A percentile compares a stretch with the other conserved stretches of the same genome.
Conservation (phyloP, 1,140 invertebrate genomes). For the Drosophila sturtevanti region DNA sequence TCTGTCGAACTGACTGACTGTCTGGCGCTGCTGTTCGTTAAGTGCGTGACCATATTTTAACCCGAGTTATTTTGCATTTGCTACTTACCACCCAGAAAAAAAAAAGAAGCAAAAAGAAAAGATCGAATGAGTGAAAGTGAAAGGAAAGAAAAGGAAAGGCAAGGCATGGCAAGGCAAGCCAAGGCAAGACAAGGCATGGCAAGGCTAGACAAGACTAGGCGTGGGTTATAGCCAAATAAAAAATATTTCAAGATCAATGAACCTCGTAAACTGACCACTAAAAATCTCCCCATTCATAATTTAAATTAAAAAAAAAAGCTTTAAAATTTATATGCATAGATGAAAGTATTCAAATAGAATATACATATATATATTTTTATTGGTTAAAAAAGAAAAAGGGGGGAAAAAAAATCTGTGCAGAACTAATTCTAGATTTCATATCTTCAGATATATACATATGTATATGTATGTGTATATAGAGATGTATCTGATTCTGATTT, state of each 20-base stretch:
- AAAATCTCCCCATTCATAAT: not conserved
- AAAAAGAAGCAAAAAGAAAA: no score
- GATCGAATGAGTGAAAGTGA: slow-evolving; percentile 55
- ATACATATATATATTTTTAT: not conserved
- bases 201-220: slow-evolving; percentile 3
- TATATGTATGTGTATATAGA: no score
- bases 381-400: not conserved
- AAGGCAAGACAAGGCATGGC: not conserved
- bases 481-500: slow-evolving; percentile 27
- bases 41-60: slow-evolving; percentile 58
- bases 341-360: no score
- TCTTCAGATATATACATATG: slow-evolving; percentile 1
- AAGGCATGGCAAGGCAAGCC: not conserved
- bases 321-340: no score
- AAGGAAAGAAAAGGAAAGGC: slow-evolving; percentile 22
- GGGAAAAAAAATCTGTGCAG: not conserved
- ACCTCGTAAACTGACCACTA: not conserved
- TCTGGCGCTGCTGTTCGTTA: slow-evolving; percentile 23
- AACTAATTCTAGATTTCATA: slow-evolving; percentile 54
- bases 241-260: not conserved
- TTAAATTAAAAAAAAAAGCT: no score
- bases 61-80: slow-evolving; percentile 38
- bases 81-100: not conserved
- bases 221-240: slow-evolving; percentile 13
- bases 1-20: not conserved